Evolutionary conservation across 2,888 invertebrate genomes (phyloP), one percentile per base, ranked within the genome.

Genomic region (Hirtodrosophila trivittata): DNA sequence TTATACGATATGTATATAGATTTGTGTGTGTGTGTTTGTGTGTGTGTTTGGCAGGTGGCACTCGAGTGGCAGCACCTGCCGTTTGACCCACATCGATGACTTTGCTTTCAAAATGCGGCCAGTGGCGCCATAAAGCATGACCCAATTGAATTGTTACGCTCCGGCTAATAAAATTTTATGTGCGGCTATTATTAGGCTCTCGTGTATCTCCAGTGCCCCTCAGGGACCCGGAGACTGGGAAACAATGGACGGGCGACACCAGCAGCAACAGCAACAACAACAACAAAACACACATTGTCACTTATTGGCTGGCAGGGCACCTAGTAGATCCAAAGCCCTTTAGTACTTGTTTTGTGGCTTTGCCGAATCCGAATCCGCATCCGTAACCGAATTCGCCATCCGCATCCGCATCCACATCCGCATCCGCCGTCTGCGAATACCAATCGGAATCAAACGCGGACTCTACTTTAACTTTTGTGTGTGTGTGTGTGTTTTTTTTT

Each of bases 81-180:
- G 57, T 49, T 57, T 62, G 72, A 70, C 70, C 70, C 72, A 57
- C 70, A 66, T 62, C 56, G 66, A 54, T 63, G 63, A 37, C 45
- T 59, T 60, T 50, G 66, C 45, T 45, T 70, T 69, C 52, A 56
- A 70, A 70, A 66, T 66, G 55, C 49, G 26, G 62, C 67, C 62
- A 55, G 43, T 58, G 80, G 70, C 76, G 66, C 71, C 70, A 65
- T 82, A 78, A 78, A 82, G 70, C 83, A 77, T 76, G 80, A 83
- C 81, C 80, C 82, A 84, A 81, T 81, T 84, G 85, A 82, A 81
- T 81, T 81, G 85, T 74, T 77, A 66, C 72, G 69, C 75, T 72
- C 58, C 21, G 59, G 66, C 84, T 83, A 80, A 80, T 83, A 80
- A 83, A 83, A 83, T 80, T 77, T 83, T 72, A 80, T 80, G 81